phyloP scores from a whole-genome alignment of 2,113 vertebrate genomes.

The Hystrix cristata region DNA sequence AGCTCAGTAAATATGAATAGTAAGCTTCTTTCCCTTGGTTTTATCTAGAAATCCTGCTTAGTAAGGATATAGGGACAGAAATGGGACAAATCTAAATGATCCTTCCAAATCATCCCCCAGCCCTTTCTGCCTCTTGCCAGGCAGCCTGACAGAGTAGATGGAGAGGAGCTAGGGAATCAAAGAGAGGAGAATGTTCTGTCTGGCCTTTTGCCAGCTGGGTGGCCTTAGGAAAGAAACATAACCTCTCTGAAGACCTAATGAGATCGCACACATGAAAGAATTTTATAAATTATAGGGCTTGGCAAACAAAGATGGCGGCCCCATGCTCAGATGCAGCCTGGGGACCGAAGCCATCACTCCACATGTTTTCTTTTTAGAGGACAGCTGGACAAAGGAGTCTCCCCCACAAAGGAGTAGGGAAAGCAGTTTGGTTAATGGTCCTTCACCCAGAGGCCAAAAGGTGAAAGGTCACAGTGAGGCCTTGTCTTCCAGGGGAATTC shows the following conservation, averaged over 20 bases:
- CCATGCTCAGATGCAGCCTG: not conserved
- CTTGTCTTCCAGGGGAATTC: constrained; percentile 61
- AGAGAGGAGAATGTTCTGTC: not conserved
- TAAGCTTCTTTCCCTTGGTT: not conserved
- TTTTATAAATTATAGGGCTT: not conserved
- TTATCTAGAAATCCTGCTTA: constrained; percentile 1
- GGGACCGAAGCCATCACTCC: not conserved
- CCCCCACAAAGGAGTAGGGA: constrained; percentile 69
- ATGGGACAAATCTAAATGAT: not conserved
- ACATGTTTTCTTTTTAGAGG: constrained; percentile 54
- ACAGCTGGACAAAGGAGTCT: constrained; percentile 70
- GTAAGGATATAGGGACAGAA: not conserved
- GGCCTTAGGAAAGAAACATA: constrained; percentile 50
- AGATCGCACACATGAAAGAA: not conserved
- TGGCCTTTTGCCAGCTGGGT: constrained; percentile 31
- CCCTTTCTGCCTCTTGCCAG: not conserved
- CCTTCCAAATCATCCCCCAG: not conserved
- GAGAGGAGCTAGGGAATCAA: not conserved
- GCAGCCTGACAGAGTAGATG: not conserved
- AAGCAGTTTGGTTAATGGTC: constrained; percentile 81
- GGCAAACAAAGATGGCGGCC: constrained; percentile 34
- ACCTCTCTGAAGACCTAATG: constrained; percentile 57
- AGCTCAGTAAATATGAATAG: not conserved
- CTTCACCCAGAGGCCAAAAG: constrained; percentile 78
- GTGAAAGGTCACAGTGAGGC: constrained; percentile 73